Evolutionary conservation across 2,888 invertebrate species (phyloP).

Genomic region (Orthonychiurus folsomi): DNA sequence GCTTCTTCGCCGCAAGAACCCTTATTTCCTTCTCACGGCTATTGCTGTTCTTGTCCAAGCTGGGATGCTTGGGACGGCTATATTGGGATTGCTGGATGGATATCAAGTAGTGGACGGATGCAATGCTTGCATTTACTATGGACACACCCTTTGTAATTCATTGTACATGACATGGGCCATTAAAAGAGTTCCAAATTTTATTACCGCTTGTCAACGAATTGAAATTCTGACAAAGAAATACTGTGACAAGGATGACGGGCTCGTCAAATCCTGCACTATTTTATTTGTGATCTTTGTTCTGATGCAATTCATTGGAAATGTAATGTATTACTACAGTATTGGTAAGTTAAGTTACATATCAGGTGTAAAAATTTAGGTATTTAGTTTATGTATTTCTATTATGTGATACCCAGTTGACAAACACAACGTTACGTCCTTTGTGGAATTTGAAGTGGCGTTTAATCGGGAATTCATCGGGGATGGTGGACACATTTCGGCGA

Average conservation of each 20-base stretch:
- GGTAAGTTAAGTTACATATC: slow-evolving; percentile 20
- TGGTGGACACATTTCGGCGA: slow-evolving; percentile 6
- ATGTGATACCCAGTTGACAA: slow-evolving; percentile 4
- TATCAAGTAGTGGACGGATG: slow-evolving; percentile 12
- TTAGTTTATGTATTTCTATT: not conserved
- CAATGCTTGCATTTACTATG: slow-evolving; percentile 23
- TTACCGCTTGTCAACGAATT: slow-evolving; percentile 18
- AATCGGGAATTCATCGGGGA: slow-evolving; percentile 10
- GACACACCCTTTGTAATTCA: slow-evolving; percentile 20
- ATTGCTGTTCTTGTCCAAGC: slow-evolving; percentile 15
- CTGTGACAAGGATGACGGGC: slow-evolving; percentile 11
- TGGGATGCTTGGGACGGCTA: slow-evolving; percentile 13
- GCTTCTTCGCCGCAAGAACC: slow-evolving; percentile 2
- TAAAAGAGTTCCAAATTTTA: slow-evolving; percentile 18
- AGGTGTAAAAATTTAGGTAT: not conserved
- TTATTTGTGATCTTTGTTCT: slow-evolving; percentile 17
- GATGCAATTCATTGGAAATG: slow-evolving; percentile 17
- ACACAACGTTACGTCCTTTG: slow-evolving; percentile 14
- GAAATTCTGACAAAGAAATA: slow-evolving; percentile 26
- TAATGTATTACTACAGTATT: slow-evolving; percentile 19
- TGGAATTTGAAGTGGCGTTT: slow-evolving; percentile 9
- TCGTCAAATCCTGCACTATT: slow-evolving; percentile 17
- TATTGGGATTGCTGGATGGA: not conserved
- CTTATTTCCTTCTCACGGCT: slow-evolving; percentile 13
- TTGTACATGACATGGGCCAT: slow-evolving; percentile 20